Evolutionary conservation across 2,113 vertebrate genomes (phyloP).

Genomic region (Paracyprichromis sp.): DNA sequence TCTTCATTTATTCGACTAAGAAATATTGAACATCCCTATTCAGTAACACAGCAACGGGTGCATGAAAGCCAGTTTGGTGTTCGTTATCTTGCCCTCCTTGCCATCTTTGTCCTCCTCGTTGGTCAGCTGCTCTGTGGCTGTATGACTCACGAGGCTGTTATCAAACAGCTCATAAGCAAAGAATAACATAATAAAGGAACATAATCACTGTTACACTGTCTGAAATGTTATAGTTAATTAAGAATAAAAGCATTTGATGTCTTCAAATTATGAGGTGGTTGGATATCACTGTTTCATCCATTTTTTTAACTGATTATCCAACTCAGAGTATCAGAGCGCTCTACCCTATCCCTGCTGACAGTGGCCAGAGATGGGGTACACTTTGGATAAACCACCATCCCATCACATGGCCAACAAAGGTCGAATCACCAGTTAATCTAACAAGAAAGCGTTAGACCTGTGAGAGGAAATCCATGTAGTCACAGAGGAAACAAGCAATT

Average conservation of each 20-base stretch:
- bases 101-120: not conserved
- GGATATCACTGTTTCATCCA: not conserved
- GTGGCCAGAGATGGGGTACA: not conserved
- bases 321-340: not conserved
- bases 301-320: not conserved
- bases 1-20: not conserved
- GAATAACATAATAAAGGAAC: not conserved
- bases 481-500: not conserved
- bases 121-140: not conserved
- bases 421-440: not conserved
- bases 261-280: not conserved
- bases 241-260: not conserved
- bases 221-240: not conserved
- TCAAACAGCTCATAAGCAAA: not conserved
- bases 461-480: not conserved
- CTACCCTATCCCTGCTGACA: not conserved
- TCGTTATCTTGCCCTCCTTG: not conserved
- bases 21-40: not conserved
- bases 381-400: not conserved
- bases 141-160: not conserved
- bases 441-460: not conserved
- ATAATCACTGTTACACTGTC: not conserved
- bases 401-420: not conserved
- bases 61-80: not conserved
- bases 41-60: not conserved